These are phyloP conservation scores for Campoplex nolae DNA, from an alignment of 2,888 invertebrate genomes.

Conservation along the genomic window DNA sequence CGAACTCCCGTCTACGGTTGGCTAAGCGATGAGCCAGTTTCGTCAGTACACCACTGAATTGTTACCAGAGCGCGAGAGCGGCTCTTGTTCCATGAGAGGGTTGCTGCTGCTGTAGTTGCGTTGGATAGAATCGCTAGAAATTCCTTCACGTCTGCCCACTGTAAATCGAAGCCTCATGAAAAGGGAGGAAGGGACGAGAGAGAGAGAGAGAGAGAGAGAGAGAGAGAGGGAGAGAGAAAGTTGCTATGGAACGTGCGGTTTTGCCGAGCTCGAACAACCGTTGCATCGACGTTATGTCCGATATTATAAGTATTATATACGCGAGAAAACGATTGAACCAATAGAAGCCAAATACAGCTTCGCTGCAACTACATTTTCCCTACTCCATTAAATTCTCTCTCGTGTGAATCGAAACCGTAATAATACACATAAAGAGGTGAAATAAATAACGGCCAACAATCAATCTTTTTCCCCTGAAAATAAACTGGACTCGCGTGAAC, in stretches of 20 bases:
- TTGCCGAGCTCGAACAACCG: conserved; percentile 54
- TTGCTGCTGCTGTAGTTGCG: conserved; percentile 4
- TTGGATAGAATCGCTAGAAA: background rate
- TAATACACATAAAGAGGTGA: background rate
- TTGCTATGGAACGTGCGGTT: conserved; percentile 55
- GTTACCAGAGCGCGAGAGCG: conserved; percentile 15
- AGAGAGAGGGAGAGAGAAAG: conserved; percentile 22
- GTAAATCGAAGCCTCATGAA: conserved; percentile 5
- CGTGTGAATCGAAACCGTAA: background rate
- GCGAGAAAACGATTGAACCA: conserved; percentile 42
- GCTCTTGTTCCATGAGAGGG: conserved; percentile 20
- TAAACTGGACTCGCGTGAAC: background rate
- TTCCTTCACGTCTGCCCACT: conserved; percentile 3
- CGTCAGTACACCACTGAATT: conserved; percentile 21
- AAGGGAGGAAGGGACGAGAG: conserved; percentile 2
- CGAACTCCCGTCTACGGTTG: conserved; percentile 71
- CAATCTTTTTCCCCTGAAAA: background rate
- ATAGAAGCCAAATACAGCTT: background rate
- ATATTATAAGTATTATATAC: conserved; percentile 41
- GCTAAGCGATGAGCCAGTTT: conserved; percentile 43
- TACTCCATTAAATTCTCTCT: background rate
- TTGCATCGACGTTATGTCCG: conserved; percentile 2
- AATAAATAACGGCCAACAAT: background rate
- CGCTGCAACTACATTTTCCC: background rate
- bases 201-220: background rate